Conservation (phyloP, 2,888 invertebrate genomes). For the Drosophila tanythrix region DNA sequence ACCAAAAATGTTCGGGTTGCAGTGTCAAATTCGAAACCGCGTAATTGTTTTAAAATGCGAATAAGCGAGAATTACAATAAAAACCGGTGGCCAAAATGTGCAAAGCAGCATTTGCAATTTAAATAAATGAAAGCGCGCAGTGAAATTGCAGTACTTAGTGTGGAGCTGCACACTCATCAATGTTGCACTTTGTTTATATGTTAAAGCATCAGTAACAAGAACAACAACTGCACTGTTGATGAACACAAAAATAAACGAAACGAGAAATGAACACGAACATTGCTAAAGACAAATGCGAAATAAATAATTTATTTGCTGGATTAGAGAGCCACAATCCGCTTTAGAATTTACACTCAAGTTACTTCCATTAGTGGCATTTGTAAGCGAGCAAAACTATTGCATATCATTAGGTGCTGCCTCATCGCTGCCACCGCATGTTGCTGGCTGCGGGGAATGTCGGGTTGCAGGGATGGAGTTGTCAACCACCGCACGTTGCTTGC, state of each 20-base stretch:
- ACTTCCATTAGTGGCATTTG: conserved; percentile 74
- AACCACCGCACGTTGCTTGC: conserved; percentile 48
- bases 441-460: neutral
- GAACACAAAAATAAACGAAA: conserved; percentile 2
- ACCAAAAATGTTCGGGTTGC: conserved; percentile 27
- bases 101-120: conserved; percentile 49
- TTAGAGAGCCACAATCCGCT: conserved; percentile 79
- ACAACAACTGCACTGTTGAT: conserved; percentile 8
- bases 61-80: conserved; percentile 56
- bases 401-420: conserved; percentile 71
- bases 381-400: conserved; percentile 63
- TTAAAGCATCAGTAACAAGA: neutral
- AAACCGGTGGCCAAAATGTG: conserved; percentile 12
- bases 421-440: conserved; percentile 14
- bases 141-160: conserved; percentile 14
- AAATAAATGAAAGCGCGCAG: conserved; percentile 64
- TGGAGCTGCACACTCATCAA: conserved; percentile 25
- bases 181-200: conserved; percentile 11
- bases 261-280: conserved; percentile 27
- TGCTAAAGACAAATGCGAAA: conserved; percentile 70
- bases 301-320: conserved; percentile 76
- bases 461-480: conserved; percentile 26
- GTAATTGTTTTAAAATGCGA: conserved; percentile 78
- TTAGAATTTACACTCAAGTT: conserved; percentile 80
- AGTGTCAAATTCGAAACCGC: conserved; percentile 75